These are phyloP conservation scores for Acleris cristana DNA, from an alignment of 2,888 invertebrate genomes.

Conservation along the genomic window DNA sequence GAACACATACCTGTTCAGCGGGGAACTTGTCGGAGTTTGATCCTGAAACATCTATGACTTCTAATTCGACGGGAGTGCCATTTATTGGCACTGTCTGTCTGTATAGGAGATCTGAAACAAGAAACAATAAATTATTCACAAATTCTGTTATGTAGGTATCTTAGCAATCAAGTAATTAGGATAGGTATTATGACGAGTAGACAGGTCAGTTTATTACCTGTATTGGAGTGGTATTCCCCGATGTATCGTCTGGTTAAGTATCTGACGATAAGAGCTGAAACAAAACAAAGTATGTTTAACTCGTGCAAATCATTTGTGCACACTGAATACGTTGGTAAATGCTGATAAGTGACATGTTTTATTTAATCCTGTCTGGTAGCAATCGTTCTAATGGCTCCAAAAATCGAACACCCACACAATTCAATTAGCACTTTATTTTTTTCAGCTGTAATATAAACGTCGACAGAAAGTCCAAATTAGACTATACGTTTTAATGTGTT, in stretches of 20 bases:
- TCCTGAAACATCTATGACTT: slow-evolving; percentile 91
- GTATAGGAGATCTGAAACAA: slow-evolving; percentile 88
- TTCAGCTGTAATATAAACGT: slow-evolving; percentile 22
- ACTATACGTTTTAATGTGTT: slow-evolving; percentile 16
- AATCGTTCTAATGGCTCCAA: too few species aligned
- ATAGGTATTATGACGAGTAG: slow-evolving; percentile 9
- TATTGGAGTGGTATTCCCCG: slow-evolving; percentile 92
- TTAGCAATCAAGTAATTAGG: neutral
- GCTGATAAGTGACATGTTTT: too few species aligned
- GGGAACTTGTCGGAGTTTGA: slow-evolving; percentile 86
- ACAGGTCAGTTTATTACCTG: slow-evolving; percentile 80
- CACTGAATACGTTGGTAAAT: neutral
- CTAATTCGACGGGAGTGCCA: slow-evolving; percentile 88
- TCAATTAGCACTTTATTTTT: slow-evolving; percentile 12
- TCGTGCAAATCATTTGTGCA: neutral
- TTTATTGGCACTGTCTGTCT: slow-evolving; percentile 89
- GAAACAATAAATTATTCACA: slow-evolving; percentile 26
- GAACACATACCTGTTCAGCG: slow-evolving; percentile 79
- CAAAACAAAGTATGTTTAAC: slow-evolving; percentile 47
- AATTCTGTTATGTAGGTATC: neutral
- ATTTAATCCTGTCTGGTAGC: too few species aligned
- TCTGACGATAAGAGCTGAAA: slow-evolving; percentile 89
- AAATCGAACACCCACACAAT: too few species aligned
- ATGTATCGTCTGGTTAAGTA: slow-evolving; percentile 91
- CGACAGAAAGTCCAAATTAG: slow-evolving; percentile 13